Percentiles rank a stretch among this genome's conserved stretches.
Evolutionary conservation across 2,888 invertebrate genomes (phyloP).

Genomic region (Rhopalosiphum nymphaeae): DNA sequence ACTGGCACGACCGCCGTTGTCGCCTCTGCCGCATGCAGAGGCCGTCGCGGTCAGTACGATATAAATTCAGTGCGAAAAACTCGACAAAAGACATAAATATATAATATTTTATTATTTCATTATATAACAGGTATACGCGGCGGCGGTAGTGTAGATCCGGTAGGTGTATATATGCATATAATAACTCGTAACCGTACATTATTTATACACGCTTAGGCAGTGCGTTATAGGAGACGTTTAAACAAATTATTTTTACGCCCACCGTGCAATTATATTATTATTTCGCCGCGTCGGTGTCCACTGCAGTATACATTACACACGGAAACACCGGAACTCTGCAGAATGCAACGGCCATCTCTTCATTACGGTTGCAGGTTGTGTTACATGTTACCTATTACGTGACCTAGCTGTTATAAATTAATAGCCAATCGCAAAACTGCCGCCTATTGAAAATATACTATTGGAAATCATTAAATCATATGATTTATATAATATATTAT

Average conservation of each 20-base stretch:
- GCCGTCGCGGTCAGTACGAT: background rate
- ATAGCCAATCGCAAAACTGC: background rate
- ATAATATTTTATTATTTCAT: background rate
- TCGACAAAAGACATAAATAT: background rate
- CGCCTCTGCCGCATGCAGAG: background rate
- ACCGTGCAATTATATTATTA: background rate
- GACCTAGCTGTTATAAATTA: background rate
- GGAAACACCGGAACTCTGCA: background rate
- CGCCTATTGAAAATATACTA: background rate
- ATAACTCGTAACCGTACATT: background rate
- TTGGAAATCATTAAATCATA: background rate
- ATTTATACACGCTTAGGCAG: background rate
- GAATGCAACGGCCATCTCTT: background rate
- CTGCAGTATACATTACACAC: background rate
- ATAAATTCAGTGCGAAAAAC: background rate
- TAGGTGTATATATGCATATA: background rate
- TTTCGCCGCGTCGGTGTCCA: background rate
- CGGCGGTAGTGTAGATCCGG: background rate
- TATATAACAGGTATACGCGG: background rate
- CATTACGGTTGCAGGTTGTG: background rate
- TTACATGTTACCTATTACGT: background rate
- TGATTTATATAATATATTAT: no score
- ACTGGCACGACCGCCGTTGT: constrained; percentile 11
- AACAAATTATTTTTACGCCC: background rate
- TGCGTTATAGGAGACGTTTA: background rate